Evolutionary conservation across 1,140 invertebrate genomes (phyloP), one percentile per base, ranked within the genome.

Genomic region (Pseudomyrmex gracilis): DNA sequence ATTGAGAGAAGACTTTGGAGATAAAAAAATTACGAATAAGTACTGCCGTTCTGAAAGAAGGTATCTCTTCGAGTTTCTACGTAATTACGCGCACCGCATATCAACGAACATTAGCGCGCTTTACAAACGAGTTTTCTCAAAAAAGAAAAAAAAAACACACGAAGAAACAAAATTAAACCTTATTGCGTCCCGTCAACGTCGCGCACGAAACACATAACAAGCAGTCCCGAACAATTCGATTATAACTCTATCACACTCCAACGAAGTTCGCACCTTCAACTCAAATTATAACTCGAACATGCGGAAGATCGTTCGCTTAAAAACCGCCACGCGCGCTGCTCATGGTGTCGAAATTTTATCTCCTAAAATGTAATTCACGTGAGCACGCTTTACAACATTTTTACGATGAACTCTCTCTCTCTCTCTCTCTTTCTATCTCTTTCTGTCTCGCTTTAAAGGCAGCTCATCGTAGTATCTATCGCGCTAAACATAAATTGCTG

Each of bases 181-280:
- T 34, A 34, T 34, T 34, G 34, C 43, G 45, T 58, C 47, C 2
- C 57, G 20, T 17, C 57, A 43, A 49, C 73, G 63, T 43, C 73
- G 73, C 63, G 43, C 73, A 49, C 58, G 58, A 74, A 74, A 63
- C 73, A 22, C 73, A 34, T 34, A 0, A 34, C 34, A 34, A 34
- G 73, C 63, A 12, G 60, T 43, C 47, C 45, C 45, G 66, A 76
- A 76, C 60, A 76, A 76, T 76, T 76, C 24, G 47, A 76, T 76
- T 76, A 76, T 63, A 64, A 76, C 22, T 76, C 73, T 24, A 34
- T 76, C 73, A 22, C 34, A 34, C 34, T 34, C 22, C 60, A 49
- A 43, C 57, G 22, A 61, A n/a, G 60, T 66, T 64, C 58, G 22
- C 70, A 73, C 73, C 58, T 49, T 51, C 34, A 60, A 76, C 64